Evolutionary conservation across 2,888 invertebrate genomes (phyloP), one percentile per base, ranked within the genome.

Genomic region (Drosophila pseudotakahashii): DNA sequence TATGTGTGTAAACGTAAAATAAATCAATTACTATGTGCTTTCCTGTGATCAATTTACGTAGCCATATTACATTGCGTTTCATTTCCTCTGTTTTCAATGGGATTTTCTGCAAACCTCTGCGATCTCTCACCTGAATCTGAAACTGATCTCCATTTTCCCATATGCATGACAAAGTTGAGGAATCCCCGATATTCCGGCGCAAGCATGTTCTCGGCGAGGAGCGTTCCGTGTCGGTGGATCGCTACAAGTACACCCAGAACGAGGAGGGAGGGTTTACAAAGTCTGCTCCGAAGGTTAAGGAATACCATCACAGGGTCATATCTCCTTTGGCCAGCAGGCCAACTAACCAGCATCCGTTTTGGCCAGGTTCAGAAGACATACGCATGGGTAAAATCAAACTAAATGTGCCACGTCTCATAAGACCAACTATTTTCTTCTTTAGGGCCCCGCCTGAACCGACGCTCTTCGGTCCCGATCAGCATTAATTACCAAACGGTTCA

Each of bases 171-270:
- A 30, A 47, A 59, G 58, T 57, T 26, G 66, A 76, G 75, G 89
- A 76, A 70, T 55, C 66, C 5, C 68, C 76, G 10, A 34, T 83
- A 58, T 36, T 81, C 68, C 76, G 68, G 39, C 75, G 75, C 50
- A 83, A 75, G 66, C 82, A 86, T 61, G 71, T 74, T 50, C 48
- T 89, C 41, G 47, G 55, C 75, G 88, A 89, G 36, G 73, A 59
- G 32, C 85, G 91, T 47, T 88, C 90, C 42, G 74, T 83, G 61
- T 91, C 91, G 13, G 80, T 90, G 71, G 91, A 91, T 79, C 90
- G 89, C 16, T 79, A 68, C 54, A 82, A 66, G 45, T 57, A 52
- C 42, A 53, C 50, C 7, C 60, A 55, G 11, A 52, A 48, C 19
- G 71, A 62, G 58, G 66, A 68, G 13, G 54, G 44, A 7, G 39